phyloP scores from a whole-genome alignment of 2,888 invertebrate species.

The Muschampia plurimacula region DNA sequence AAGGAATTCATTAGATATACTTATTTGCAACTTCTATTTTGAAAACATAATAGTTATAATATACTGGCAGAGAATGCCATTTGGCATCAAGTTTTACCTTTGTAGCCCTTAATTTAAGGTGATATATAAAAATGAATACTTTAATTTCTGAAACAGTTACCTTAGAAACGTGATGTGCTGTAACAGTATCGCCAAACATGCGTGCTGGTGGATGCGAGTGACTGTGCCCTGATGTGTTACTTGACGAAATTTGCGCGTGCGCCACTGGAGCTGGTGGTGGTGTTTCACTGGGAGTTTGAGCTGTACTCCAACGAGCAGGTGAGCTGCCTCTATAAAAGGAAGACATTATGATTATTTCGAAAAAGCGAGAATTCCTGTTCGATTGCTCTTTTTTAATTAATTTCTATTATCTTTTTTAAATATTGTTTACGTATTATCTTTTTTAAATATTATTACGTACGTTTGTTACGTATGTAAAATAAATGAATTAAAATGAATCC shows the following conservation, averaged over 20 bases:
- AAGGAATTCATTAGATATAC: background rate
- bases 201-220: slow-evolving; percentile 86
- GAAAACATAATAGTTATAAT: too few species aligned
- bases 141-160: slow-evolving; percentile 49
- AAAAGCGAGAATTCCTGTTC: background rate
- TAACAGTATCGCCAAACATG: slow-evolving; percentile 90
- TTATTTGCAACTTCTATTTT: background rate
- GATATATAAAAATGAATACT: background rate
- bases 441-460: too few species aligned
- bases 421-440: background rate
- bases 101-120: too few species aligned
- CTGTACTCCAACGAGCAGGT: slow-evolving; percentile 78
- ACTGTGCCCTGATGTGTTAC: slow-evolving; percentile 67
- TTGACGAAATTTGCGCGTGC: slow-evolving; percentile 70
- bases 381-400: background rate
- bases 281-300: slow-evolving; percentile 73
- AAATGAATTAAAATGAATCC: too few species aligned
- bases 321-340: slow-evolving; percentile 58
- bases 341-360: background rate
- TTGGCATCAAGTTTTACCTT: too few species aligned
- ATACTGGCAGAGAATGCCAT: too few species aligned
- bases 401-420: background rate
- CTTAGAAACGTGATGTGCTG: slow-evolving; percentile 78
- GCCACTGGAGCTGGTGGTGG: slow-evolving; percentile 78
- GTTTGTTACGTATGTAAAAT: background rate